Evolutionary conservation across 2,113 vertebrate species (phyloP).

Genomic region (Rallus limicola): DNA sequence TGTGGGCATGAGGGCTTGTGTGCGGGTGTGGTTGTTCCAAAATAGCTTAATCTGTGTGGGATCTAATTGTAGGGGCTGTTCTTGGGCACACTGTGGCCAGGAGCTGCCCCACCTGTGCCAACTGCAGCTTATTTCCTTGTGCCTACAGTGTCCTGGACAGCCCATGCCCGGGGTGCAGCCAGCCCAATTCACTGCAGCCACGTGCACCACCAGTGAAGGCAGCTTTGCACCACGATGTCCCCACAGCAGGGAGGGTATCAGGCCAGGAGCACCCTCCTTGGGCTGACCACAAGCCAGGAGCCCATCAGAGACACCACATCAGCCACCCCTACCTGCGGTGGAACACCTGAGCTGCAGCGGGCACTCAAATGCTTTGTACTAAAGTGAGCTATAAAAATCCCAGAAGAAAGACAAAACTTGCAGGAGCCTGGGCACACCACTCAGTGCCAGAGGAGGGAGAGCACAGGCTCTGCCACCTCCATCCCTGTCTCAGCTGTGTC

Average conservation of each 20-base stretch:
- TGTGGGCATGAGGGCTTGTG: background rate
- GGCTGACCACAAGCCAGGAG: background rate
- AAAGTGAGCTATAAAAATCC: background rate
- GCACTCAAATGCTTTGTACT: background rate
- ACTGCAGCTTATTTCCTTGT: background rate
- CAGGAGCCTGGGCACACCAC: background rate
- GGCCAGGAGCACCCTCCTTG: background rate
- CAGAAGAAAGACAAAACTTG: background rate
- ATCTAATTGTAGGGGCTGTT: background rate
- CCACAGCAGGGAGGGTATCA: background rate
- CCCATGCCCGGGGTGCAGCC: background rate
- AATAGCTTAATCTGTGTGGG: background rate
- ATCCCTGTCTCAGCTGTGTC: background rate
- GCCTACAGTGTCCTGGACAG: background rate
- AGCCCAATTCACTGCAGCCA: background rate
- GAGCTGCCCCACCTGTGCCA: background rate
- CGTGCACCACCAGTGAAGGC: fast-evolving
- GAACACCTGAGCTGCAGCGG: background rate
- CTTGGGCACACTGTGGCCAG: background rate
- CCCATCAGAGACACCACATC: background rate
- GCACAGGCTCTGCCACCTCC: background rate
- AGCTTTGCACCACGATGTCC: background rate
- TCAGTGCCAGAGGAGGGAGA: background rate
- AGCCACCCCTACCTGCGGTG: background rate
- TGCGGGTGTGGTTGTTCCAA: background rate